Conservation (phyloP, 2,888 invertebrate species). For the Melanostoma scalare region DNA sequence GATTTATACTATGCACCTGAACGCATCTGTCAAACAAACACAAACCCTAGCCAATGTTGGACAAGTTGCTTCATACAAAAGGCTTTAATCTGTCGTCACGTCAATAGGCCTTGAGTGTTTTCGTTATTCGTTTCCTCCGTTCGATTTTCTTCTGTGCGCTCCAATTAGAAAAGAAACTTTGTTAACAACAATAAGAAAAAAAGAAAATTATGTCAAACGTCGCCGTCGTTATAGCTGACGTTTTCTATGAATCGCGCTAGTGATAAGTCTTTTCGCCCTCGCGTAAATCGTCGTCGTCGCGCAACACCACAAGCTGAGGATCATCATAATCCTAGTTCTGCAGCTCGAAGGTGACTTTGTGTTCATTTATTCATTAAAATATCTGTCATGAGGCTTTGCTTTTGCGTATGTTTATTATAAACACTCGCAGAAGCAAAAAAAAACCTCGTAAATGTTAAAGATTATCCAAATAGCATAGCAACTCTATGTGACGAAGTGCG, state of each 20-base stretch:
- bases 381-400: neutral
- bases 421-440: conserved; percentile 17
- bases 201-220: conserved; percentile 56
- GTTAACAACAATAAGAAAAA: neutral
- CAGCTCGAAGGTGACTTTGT: conserved; percentile 64
- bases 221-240: conserved; percentile 38
- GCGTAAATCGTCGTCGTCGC: conserved; percentile 59
- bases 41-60: conserved; percentile 33
- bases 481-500: conserved; percentile 41
- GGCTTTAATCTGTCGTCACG: conserved; percentile 64
- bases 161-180: conserved; percentile 61
- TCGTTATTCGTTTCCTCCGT: conserved; percentile 65
- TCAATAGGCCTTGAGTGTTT: conserved; percentile 71
- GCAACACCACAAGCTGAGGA: conserved; percentile 35
- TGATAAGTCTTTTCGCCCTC: conserved; percentile 62
- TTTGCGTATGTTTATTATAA: conserved; percentile 22
- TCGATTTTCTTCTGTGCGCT: conserved; percentile 53
- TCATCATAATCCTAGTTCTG: conserved; percentile 51
- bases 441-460: conserved; percentile 22
- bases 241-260: conserved; percentile 63
- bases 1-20: conserved; percentile 28
- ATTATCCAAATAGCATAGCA: conserved; percentile 43
- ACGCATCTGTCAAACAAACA: conserved; percentile 59
- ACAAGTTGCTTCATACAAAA: conserved; percentile 58
- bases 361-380: conserved; percentile 14